These are phyloP conservation scores for Poeciliopsis occidentalis DNA, from an alignment of 2,113 vertebrate species.

Conservation along the genomic window DNA sequence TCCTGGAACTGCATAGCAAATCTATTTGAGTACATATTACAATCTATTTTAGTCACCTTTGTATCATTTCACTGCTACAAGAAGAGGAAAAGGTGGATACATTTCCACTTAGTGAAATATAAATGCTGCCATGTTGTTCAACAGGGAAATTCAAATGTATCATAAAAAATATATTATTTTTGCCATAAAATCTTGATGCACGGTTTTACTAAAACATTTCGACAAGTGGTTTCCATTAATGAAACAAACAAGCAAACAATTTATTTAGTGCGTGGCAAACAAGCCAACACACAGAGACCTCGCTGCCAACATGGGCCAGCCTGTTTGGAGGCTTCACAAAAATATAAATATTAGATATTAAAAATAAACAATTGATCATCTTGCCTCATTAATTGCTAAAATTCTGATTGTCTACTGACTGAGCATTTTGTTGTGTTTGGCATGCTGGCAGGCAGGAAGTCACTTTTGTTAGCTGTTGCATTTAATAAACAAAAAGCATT, in stretches of 20 bases:
- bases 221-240: constrained; percentile 80
- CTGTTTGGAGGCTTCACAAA: constrained; percentile 73
- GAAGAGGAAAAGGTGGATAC: constrained; percentile 73
- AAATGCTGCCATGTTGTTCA: constrained; percentile 79
- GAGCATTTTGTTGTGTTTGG: constrained; percentile 66
- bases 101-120: constrained; percentile 80
- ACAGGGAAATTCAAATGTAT: constrained; percentile 81
- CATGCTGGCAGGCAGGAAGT: constrained; percentile 49
- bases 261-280: constrained; percentile 56
- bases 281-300: constrained; percentile 72
- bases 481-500: too few relatives aligned
- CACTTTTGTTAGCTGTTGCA: background rate
- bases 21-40: constrained; percentile 29
- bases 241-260: constrained; percentile 81
- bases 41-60: constrained; percentile 38
- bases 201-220: constrained; percentile 81
- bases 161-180: constrained; percentile 84
- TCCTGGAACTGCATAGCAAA: constrained; percentile 56
- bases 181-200: constrained; percentile 82
- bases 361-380: constrained; percentile 81
- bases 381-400: constrained; percentile 71
- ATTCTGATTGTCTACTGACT: constrained; percentile 67
- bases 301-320: constrained; percentile 71
- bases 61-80: constrained; percentile 62
- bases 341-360: constrained; percentile 80